Evolutionary conservation across 2,888 invertebrate genomes (phyloP), one percentile per base, ranked within the genome.

Genomic region (Drosophila merina): DNA sequence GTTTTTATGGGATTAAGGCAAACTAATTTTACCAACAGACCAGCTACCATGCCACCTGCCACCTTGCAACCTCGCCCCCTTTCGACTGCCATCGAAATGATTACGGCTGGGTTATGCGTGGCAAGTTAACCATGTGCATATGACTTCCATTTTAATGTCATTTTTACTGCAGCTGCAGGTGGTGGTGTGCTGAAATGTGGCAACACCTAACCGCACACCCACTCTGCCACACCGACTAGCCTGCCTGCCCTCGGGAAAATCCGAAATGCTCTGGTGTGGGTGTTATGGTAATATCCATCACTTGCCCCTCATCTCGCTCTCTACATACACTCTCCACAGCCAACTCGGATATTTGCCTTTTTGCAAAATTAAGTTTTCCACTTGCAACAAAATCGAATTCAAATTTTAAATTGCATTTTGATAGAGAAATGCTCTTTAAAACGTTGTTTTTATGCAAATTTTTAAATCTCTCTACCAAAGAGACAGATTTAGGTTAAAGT

Each of bases 11-110:
- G 64, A 64, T 64, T 64, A 64, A 47, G 54, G 77, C 74, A 70
- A 77, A 74, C 76, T 72, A 76, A 75, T 81, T 74, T 49, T 20
- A 25, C 48, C 60, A 49, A 28, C 62, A 36, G 14, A 40, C 2
- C 20, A n/a, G 3, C 9, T 25, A 20, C n/a, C 20, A 20, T 20
- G 12, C 36, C 20, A 50, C 42, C 20, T 3, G 5, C 42, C 14
- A 20, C 36, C 10, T 8, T 20, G 7, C n/a, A 50, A 42, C 14
- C 48, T 47, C 14, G 40, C 52, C 42, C 25, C 28, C 63, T 33
- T 49, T 42, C 20, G 62, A 70, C 33, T 56, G 56, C 67, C 67
- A 76, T 62, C 74, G 74, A 80, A 80, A 80, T 80, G 78, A 80
- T 80, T 77, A 76, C 59, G 75, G 71, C 67, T 59, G 66, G 62